Evolutionary conservation across 2,888 invertebrate species (phyloP), one percentile per base, ranked within the genome.

Genomic region (Ichneumon xanthorius): DNA sequence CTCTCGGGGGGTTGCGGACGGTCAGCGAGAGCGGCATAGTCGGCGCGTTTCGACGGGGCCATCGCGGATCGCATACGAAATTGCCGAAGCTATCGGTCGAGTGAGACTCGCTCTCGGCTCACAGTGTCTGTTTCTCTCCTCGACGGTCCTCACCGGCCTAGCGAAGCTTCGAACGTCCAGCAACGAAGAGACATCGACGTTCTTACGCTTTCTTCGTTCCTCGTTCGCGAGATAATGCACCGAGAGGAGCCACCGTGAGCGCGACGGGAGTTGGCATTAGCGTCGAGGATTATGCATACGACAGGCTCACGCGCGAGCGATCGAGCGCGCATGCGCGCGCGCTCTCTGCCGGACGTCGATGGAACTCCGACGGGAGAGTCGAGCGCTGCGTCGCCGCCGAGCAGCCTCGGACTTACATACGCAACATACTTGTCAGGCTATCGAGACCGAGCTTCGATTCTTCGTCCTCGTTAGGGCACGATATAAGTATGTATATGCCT

Each of bases 31-130:
- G 48, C 89, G 90, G 89, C 92, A 91, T 90, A 87, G 91, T 89
- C 91, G 91, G 91, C 90, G 89, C 88, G 91, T 92, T 92, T 92
- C 90, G 90, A 91, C 90, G 75, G 61, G 89, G 88, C 87, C 90
- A 89, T 87, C 89, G 89, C 90, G 90, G 89, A 90, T 89, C 88
- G 91, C 91, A 90, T 91, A 91, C 91, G 89, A 90, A 92, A 92
- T 92, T 90, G 14, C 45, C 16, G 50, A 77, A 75, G 72, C 63
- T 83, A 75, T 80, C 79, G 76, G 67, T 14, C 79, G 53, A 53
- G 78, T 48, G 72, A 61, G 68, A 50, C 72, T 78, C 72, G 26
- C n/a, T 50, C 14, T 73, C 55, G 45, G 68, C 63, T 77, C 30
- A 67, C 48, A 19, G 30, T 19, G 55, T 55, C 40, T 58, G 55